Percentiles rank a stretch among this genome's conserved stretches.
Evolutionary conservation across 2,888 invertebrate species (phyloP).

Genomic region (Cartodere bifasciata): DNA sequence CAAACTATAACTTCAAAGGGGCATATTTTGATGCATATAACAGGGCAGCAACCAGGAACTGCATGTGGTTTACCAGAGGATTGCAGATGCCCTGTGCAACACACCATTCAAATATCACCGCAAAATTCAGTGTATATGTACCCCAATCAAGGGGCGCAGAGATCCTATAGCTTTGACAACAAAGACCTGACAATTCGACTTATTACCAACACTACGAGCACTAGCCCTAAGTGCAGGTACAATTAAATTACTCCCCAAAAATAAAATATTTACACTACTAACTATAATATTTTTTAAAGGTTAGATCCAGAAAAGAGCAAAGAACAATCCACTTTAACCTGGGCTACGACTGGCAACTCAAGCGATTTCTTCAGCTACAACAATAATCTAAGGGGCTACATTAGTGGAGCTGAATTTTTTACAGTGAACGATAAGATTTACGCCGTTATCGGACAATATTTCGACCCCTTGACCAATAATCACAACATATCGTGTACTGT

Average conservation of each 20-base stretch:
- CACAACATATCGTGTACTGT: slow-evolving; percentile 25
- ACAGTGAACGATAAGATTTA: slow-evolving; percentile 22
- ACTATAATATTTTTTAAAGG: background rate
- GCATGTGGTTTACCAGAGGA: slow-evolving; percentile 23
- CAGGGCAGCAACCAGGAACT: slow-evolving; percentile 21
- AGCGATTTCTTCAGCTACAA: slow-evolving; percentile 19
- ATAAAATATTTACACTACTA: background rate
- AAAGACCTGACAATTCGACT: slow-evolving; percentile 24
- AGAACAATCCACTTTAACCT: slow-evolving; percentile 22
- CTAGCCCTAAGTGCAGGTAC: slow-evolving; percentile 24
- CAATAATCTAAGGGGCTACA: slow-evolving; percentile 23
- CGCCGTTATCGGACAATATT: slow-evolving; percentile 25
- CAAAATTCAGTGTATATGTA: slow-evolving; percentile 22
- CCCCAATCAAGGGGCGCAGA: slow-evolving; percentile 23
- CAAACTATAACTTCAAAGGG: slow-evolving; percentile 19
- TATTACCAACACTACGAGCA: slow-evolving; percentile 27
- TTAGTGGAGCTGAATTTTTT: slow-evolving; percentile 30
- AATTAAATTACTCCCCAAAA: slow-evolving; percentile 8
- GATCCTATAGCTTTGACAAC: slow-evolving; percentile 27
- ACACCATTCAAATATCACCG: slow-evolving; percentile 26
- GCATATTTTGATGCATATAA: slow-evolving; percentile 23
- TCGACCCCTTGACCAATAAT: slow-evolving; percentile 23
- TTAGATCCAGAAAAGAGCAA: slow-evolving; percentile 10
- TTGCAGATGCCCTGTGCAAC: slow-evolving; percentile 27
- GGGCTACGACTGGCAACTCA: slow-evolving; percentile 19